Base-by-base conservation (phyloP, 1,140 invertebrate genomes). In the Tetramorium simillimum region DNA sequence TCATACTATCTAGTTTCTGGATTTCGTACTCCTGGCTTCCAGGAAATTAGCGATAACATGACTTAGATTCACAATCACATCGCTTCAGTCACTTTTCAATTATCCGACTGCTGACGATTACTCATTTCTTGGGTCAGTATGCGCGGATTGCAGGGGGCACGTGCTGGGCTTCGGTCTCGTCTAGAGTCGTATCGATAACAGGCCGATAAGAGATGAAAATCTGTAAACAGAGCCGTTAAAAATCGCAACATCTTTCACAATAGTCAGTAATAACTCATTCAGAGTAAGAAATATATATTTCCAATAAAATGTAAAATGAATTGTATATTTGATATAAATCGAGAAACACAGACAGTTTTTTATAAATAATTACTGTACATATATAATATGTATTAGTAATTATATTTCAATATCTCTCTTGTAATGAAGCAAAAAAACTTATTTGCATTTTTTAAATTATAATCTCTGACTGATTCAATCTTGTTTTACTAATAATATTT, bases 111-210 rank as follows among this genome's bases (percentile, higher is more conserved):
- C 0, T 40, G 21, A 4, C 16, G 10, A 43, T 58, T 56, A 43
- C 24, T 80, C 46, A 60, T 76, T 65, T 49, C 14, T 28, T 14
- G 33, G 9, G 4, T 90, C 96, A 98, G 93, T 98, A 97, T 1
- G 95, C 95, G 78, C 98, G 95, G 80, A 98, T 95, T 63, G 97
- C 96, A 58, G 98, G 98, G 4, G 97, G 97, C 16, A 98, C 96
- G 67, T 96, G 96, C 43, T 96, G 93, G 82, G 97, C 97, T 91
- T 98, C 98, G 62, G 95, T 92, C 88, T 97, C 95, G 94, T 99
- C 97, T 69, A 99, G 95, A 18, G 98, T 99, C 3, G 96, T 92
- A 94, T 99, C 98, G 93, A 99, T 98, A 21, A 99, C 98, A 21
- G 98, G 97, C 62, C 98, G 96, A 95, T 99, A 99, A 6, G 96